These are phyloP conservation scores for Diachrysia chrysitis DNA, from an alignment of 2,888 invertebrate genomes.

Conservation along the genomic window DNA sequence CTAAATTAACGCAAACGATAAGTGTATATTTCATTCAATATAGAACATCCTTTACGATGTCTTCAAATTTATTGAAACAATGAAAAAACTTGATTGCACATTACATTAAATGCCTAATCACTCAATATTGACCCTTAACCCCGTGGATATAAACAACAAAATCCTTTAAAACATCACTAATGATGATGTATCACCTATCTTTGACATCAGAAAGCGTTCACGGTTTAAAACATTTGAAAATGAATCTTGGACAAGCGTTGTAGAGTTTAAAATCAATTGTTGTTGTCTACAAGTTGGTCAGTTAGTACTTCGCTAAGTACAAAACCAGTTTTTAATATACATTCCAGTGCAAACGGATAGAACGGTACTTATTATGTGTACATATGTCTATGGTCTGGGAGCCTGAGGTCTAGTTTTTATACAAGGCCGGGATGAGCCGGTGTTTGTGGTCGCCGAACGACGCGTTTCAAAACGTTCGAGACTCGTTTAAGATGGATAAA, in stretches of 20 bases:
- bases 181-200: constrained; percentile 54
- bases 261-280: constrained; percentile 39
- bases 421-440: constrained; percentile 21
- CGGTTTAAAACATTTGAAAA: not conserved
- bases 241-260: not conserved
- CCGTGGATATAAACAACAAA: constrained; percentile 8
- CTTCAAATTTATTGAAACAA: constrained; percentile 16
- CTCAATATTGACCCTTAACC: constrained; percentile 26
- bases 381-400: constrained; percentile 41
- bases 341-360: constrained; percentile 69
- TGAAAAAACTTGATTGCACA: constrained; percentile 26
- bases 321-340: constrained; percentile 76
- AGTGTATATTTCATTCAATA: constrained; percentile 5
- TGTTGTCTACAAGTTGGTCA: constrained; percentile 58
- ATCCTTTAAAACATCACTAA: constrained; percentile 41
- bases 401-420: constrained; percentile 50
- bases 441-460: constrained; percentile 11
- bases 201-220: constrained; percentile 44
- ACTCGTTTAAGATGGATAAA: not conserved
- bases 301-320: constrained; percentile 71
- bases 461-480: not conserved
- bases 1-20: not conserved
- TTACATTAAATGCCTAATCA: constrained; percentile 1
- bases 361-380: constrained; percentile 65
- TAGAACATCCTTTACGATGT: constrained; percentile 11